Evolutionary conservation across 2,888 invertebrate species (phyloP).

Genomic region (Cephus pulcher): DNA sequence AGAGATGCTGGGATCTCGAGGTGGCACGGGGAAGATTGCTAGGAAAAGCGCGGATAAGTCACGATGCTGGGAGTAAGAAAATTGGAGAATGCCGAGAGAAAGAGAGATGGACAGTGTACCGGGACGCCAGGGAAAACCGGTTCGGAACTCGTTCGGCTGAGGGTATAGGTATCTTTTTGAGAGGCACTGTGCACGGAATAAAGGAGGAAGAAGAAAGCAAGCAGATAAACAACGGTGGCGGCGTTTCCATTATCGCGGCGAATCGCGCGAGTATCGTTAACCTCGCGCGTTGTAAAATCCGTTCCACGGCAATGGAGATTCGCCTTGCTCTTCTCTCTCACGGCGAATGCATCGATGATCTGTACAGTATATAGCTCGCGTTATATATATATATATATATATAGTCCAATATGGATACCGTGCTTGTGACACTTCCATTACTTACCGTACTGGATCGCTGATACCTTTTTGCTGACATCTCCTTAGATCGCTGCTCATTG

Average conservation of each 20-base stretch:
- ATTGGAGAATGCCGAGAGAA: not conserved
- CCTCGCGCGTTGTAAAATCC: not conserved
- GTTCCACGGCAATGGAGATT: not conserved
- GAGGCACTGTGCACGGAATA: not conserved
- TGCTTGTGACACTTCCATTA: conserved; percentile 49
- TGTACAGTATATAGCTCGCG: not conserved
- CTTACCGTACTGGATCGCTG: conserved; percentile 23
- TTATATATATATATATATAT: not conserved
- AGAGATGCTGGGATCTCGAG: not conserved
- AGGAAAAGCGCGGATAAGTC: not conserved
- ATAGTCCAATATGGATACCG: not conserved
- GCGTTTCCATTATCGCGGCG: not conserved
- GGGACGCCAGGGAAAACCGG: not conserved
- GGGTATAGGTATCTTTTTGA: not conserved
- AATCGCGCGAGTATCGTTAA: not conserved
- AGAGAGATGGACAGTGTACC: not conserved
- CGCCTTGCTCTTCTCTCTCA: not conserved
- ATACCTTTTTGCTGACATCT: not conserved
- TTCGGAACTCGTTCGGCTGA: not conserved
- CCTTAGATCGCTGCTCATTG: not conserved
- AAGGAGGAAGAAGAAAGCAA: not conserved
- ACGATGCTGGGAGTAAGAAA: conserved; percentile 3
- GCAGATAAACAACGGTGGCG: not conserved
- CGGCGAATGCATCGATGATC: not conserved
- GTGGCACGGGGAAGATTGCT: not conserved